Evolutionary conservation across 2,113 vertebrate species (phyloP).

Genomic region (Corythornis cristatus): DNA sequence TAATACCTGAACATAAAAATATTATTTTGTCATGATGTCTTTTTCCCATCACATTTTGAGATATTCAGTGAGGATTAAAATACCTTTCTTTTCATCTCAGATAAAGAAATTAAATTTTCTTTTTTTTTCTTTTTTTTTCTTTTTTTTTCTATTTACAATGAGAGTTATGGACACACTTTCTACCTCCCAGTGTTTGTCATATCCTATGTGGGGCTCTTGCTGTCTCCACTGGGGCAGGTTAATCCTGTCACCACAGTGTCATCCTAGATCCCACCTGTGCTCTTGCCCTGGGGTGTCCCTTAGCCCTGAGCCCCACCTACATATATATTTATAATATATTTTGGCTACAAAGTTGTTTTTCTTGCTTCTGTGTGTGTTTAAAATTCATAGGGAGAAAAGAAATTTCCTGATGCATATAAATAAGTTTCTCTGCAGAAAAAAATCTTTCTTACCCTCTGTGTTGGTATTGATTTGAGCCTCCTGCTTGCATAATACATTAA

Average conservation of each 20-base stretch:
- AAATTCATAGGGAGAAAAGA: not conserved
- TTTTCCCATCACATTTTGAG: not conserved
- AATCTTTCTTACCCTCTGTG: not conserved
- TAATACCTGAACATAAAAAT: not conserved
- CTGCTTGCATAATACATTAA: slow-evolving; percentile 15
- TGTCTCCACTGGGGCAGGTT: accelerated
- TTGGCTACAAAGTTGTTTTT: not conserved
- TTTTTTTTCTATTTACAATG: not conserved
- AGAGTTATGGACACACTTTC: not conserved
- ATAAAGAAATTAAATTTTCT: no score
- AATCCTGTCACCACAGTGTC: not conserved
- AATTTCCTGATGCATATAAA: not conserved
- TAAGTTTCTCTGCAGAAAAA: not conserved
- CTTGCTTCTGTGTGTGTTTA: not conserved
- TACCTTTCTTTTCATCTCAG: not conserved
- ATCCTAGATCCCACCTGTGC: not conserved
- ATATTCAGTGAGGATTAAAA: not conserved
- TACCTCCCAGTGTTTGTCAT: not conserved
- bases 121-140: not conserved
- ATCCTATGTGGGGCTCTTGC: not conserved
- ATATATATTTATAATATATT: not conserved
- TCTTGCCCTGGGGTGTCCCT: accelerated
- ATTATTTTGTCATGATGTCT: not conserved
- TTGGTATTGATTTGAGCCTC: slow-evolving; percentile 39
- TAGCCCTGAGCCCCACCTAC: no score